Percentiles rank a stretch among this genome's conserved stretches.
Conservation (phyloP, 2,888 invertebrate genomes). For the Scaptomyza reducta region DNA sequence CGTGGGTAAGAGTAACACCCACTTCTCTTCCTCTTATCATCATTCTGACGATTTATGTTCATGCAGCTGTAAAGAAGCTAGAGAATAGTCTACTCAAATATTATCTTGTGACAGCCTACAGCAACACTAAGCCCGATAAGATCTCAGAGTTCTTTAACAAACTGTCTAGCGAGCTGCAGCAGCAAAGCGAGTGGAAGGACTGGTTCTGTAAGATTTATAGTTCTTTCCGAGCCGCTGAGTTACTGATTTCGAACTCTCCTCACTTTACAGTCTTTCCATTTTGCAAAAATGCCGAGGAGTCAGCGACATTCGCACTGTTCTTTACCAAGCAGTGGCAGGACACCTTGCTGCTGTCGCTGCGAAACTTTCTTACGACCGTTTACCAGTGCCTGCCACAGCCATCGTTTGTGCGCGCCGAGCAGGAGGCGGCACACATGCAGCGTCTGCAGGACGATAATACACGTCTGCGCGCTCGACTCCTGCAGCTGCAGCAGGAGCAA, state of each 20-base stretch:
- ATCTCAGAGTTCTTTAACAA: slow-evolving; percentile 95
- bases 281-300: slow-evolving; percentile 95
- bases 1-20: slow-evolving; percentile 86
- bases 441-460: slow-evolving; percentile 94
- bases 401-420: slow-evolving; percentile 92
- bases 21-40: neutral
- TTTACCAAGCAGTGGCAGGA: slow-evolving; percentile 98
- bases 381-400: slow-evolving; percentile 95
- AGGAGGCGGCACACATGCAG: slow-evolving; percentile 91
- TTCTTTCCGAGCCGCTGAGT: neutral
- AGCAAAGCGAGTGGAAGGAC: slow-evolving; percentile 96
- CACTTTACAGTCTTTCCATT: slow-evolving; percentile 92
- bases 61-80: slow-evolving; percentile 90
- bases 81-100: slow-evolving; percentile 94
- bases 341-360: slow-evolving; percentile 93
- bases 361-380: slow-evolving; percentile 96
- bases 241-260: neutral
- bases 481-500: slow-evolving; percentile 77
- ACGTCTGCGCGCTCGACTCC: slow-evolving; percentile 86
- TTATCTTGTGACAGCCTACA: slow-evolving; percentile 94
- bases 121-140: slow-evolving; percentile 92
- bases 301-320: slow-evolving; percentile 93
- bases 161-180: slow-evolving; percentile 93
- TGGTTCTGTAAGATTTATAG: slow-evolving; percentile 93
- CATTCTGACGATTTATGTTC: neutral